Evolutionary conservation across 2,113 vertebrate genomes (phyloP), one percentile per base, ranked within the genome.

Genomic region (Ivindomyrus marchei): DNA sequence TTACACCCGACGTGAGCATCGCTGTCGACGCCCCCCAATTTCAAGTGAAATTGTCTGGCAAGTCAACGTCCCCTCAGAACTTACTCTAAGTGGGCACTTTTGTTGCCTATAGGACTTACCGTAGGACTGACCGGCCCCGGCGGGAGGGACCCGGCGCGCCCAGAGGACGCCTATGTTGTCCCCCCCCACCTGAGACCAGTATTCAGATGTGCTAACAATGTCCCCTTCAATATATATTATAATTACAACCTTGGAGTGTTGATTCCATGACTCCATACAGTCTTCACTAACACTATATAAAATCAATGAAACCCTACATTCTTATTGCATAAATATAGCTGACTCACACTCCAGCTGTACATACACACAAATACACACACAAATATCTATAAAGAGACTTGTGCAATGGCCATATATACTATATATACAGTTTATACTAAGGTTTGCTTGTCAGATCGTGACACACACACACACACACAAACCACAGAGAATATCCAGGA

Each of bases 401-500:
- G 24, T 84, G 36, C 24, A 83, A 4, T 36, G 4, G 17, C 3
- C 53, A 11, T 31, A 74, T 66, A 83, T 56, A 24, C 47, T 52
- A 17, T 49, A 42, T n/a, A 89, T n/a, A 87, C 50, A 9, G 53
- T 46, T 46, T 85, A 13, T n/a, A 58, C 36, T 45, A 24, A 45
- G 56, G 52, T 45, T 31, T 56, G 39, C 50, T 46, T 36, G 88
- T 53, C 74, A 36, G 31, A 87, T 87, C 19, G 3, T 53, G 45
- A 74, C 36, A 42, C 88, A 74, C 74, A 89, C 58, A 74, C 88
- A 74, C 74, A 89, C 58, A 88, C 17, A 70, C 52, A 56, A 4
- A 84, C 74, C n/a, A 74, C 87, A 93, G 87, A 93, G 91, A 92
- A 91, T 91, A 92, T 93, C 90, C 93, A 94, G 93, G 93, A 95